A percentile compares a stretch with the other conserved stretches of the same genome.
Evolutionary conservation across 2,888 invertebrate genomes (phyloP).

Genomic region (Drosophila tanythrix): DNA sequence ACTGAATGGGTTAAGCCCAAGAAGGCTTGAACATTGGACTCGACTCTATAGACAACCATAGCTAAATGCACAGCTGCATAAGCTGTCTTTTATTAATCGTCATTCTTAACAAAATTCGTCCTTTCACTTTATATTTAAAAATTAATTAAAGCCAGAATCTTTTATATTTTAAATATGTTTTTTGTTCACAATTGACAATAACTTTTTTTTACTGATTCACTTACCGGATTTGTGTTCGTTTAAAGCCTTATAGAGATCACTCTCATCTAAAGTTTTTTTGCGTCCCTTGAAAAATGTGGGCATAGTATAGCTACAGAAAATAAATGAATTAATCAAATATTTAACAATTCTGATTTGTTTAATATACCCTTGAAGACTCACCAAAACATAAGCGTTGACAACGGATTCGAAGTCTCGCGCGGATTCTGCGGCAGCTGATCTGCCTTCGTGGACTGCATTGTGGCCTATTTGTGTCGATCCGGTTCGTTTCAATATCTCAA

Average conservation of each 20-base stretch:
- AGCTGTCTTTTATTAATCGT: background rate
- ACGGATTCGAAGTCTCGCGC: constrained; percentile 86
- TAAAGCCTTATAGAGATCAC: constrained; percentile 91
- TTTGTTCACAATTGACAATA: background rate
- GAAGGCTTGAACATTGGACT: constrained; percentile 7
- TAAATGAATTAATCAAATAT: background rate
- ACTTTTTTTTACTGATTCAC: constrained; percentile 22
- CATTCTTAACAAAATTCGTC: background rate
- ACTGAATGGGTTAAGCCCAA: background rate
- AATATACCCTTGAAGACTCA: constrained; percentile 48
- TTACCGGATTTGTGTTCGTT: constrained; percentile 88
- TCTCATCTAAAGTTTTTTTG: constrained; percentile 89
- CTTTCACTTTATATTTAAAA: no score
- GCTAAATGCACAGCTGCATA: background rate
- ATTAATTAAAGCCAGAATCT: background rate
- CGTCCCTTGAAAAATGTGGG: constrained; percentile 91
- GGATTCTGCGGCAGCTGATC: constrained; percentile 86
- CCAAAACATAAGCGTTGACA: constrained; percentile 89
- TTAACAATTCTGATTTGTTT: background rate
- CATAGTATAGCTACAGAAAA: constrained; percentile 89
- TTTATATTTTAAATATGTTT: background rate
- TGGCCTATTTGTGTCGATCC: constrained; percentile 47
- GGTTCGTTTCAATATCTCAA: constrained; percentile 41
- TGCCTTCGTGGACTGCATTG: constrained; percentile 84
- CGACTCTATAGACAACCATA: background rate